A percentile compares a stretch with the other conserved stretches of the same genome.
Conservation (phyloP, 2,888 invertebrate species). For the Polymixis lichenea region DNA sequence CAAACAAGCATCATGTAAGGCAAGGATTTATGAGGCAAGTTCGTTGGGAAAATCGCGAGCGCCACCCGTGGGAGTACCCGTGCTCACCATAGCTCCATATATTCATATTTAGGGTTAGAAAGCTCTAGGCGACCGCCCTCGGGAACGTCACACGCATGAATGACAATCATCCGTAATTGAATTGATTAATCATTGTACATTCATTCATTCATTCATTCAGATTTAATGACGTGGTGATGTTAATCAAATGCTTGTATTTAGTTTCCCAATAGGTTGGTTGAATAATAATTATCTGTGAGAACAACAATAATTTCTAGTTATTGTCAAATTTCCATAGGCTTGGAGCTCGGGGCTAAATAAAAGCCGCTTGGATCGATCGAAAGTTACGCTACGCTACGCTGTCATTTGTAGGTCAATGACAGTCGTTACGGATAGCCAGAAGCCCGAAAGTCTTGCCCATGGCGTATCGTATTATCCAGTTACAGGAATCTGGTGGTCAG, state of each 20-base stretch:
- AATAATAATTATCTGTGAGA: not conserved
- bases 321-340: not conserved
- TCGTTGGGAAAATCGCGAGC: slow-evolving; percentile 85
- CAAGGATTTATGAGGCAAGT: slow-evolving; percentile 90
- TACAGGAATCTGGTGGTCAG: not conserved
- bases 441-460: not conserved
- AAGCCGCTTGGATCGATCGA: not conserved
- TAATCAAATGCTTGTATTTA: slow-evolving; percentile 10
- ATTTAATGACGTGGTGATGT: slow-evolving; percentile 17
- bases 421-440: not conserved
- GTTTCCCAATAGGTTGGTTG: slow-evolving; percentile 19
- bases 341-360: not conserved
- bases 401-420: not conserved
- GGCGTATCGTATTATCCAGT: not conserved
- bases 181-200: slow-evolving; percentile 65
- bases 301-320: slow-evolving; percentile 8
- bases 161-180: slow-evolving; percentile 72
- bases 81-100: slow-evolving; percentile 83
- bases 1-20: slow-evolving; percentile 90
- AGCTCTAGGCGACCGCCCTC: slow-evolving; percentile 61
- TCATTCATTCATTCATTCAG: slow-evolving; percentile 65
- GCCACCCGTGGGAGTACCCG: slow-evolving; percentile 78
- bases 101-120: slow-evolving; percentile 86
- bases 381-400: not conserved
- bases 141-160: slow-evolving; percentile 65